Evolutionary conservation across 2,888 invertebrate genomes (phyloP), one percentile per base, ranked within the genome.

Genomic region (Thera britannica): DNA sequence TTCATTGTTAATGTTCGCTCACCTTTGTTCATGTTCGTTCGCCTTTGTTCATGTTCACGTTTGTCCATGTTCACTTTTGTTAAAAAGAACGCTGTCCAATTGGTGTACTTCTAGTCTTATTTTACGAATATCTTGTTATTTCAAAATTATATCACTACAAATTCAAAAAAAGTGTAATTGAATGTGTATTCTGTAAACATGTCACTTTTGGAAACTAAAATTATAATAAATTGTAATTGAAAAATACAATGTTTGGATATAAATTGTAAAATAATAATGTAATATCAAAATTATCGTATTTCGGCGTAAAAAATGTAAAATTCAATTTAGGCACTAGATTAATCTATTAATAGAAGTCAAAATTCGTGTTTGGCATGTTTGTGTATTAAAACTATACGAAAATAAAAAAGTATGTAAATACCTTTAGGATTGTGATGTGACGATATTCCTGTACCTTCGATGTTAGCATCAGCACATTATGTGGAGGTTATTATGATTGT

Each of bases 31-130:
- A 55, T 59, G 58, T 67, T 62, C 41, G 67, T 68, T 58, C 48
- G 59, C 6, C 6, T 58, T 64, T 63, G 59, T 60, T 58, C n/a
- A 68, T 62, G 46, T 56, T 56, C 56, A 56, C 6, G 38, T 38
- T 56, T 56, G 38, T 69, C 58, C 71, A 65, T 78, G 72, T 76
- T 78, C 68, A 72, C 68, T 65, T 60, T 62, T 64, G n/a, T 61
- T 54, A 62, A 66, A 77, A 77, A 76, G 73, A 69, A 67, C 34
- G 58, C 57, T 67, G 57, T 81, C 79, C 79, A 86, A 92, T 92
- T 89, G 90, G 90, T 90, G 90, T 89, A 88, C 84, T 82, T 92
- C 92, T 92, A 92, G 92, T 90, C 90, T 86, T 90, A 83, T 59
- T 83, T 87, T 84, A 83, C 74, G 77, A 81, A 75, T 65, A 68